phyloP scores from a whole-genome alignment of 2,888 invertebrate species.

The Portevinia maculata region DNA sequence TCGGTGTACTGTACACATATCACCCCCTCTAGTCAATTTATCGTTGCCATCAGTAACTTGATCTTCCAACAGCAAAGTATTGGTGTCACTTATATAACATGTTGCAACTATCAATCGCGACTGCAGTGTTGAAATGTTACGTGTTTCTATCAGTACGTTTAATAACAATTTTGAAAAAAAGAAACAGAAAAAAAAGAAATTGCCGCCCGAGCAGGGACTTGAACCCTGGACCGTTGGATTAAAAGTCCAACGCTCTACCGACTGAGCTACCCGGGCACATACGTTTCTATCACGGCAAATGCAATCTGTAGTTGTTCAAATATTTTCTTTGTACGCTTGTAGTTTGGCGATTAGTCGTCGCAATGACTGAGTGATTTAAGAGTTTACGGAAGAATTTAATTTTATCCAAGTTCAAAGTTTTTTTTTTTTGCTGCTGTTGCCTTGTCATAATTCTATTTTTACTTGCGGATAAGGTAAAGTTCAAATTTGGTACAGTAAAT shows the following conservation, averaged over 20 bases:
- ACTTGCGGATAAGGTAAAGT: not conserved
- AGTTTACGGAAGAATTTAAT: not conserved
- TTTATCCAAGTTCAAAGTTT: not conserved
- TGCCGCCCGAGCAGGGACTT: constrained; percentile 78
- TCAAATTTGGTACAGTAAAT: too few relatives aligned
- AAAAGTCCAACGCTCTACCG: constrained; percentile 78
- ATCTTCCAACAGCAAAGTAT: too few relatives aligned
- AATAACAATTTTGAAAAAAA: not conserved
- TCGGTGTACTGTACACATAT: too few relatives aligned
- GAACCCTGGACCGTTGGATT: constrained; percentile 79
- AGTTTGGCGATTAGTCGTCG: not conserved
- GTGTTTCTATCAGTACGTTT: too few relatives aligned
- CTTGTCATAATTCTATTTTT: not conserved
- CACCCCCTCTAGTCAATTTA: too few relatives aligned
- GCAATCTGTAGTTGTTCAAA: constrained; percentile 3
- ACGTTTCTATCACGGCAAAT: not conserved
- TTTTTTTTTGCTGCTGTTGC: not conserved
- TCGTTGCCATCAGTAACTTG: too few relatives aligned
- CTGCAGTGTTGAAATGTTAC: not conserved
- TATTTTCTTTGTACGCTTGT: not conserved
- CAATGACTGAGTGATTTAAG: constrained; percentile 8
- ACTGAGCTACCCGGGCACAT: constrained; percentile 77
- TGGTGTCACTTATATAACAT: too few relatives aligned
- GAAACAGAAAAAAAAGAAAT: constrained; percentile 52
- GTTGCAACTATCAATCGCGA: too few relatives aligned